These are phyloP conservation scores for Acipenser oxyrinchus DNA, from an alignment of 2,797 vertebrate genomes.

Conservation along the genomic window DNA sequence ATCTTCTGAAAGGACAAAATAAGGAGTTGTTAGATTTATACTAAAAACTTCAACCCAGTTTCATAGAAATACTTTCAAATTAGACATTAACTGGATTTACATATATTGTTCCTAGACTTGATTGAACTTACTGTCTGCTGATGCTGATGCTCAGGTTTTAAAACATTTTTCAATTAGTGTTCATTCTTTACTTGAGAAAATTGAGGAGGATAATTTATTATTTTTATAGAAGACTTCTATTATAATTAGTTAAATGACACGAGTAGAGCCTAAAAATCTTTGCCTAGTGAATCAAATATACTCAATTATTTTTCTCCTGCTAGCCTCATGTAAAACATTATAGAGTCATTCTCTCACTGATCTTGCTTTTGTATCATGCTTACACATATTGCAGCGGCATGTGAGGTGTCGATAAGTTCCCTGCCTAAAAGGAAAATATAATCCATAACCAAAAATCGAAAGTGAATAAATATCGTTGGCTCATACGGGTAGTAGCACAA, in stretches of 20 bases:
- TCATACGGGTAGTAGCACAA: no score
- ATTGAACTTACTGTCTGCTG: not conserved
- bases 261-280: not conserved
- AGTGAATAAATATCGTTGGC: no score
- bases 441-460: no score
- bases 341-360: no score
- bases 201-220: not conserved
- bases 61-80: not conserved
- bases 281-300: not conserved
- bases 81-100: not conserved
- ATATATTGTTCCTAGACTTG: not conserved
- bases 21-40: not conserved
- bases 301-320: not conserved
- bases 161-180: not conserved
- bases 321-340: no score
- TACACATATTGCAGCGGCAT: not conserved
- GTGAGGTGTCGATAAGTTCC: no score
- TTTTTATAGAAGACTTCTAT: not conserved
- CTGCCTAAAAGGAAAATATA: no score
- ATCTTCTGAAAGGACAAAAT: not conserved
- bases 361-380: not conserved
- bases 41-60: not conserved
- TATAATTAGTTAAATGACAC: not conserved
- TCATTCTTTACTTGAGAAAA: not conserved
- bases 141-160: not conserved